Conservation (phyloP, 2,113 vertebrate species). For the Fulmarus glacialis region DNA sequence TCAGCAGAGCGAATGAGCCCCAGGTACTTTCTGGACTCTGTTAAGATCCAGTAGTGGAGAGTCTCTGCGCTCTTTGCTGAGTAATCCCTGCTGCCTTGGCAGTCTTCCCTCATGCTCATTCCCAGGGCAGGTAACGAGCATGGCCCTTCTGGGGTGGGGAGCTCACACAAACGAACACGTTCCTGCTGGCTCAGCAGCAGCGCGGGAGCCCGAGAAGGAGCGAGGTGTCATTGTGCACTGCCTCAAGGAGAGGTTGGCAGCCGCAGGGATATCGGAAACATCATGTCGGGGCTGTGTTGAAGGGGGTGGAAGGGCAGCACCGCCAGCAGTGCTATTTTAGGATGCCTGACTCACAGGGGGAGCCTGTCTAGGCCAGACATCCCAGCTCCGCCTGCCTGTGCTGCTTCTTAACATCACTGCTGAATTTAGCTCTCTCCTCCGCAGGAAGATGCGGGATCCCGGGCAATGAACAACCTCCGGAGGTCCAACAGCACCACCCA, state of each 20-base stretch:
- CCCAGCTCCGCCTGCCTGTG: neutral
- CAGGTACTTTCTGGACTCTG: neutral
- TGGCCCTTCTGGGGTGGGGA: neutral
- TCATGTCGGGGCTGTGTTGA: accelerated
- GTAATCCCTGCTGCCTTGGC: neutral
- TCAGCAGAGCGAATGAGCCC: neutral
- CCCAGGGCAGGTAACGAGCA: neutral
- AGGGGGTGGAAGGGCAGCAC: neutral
- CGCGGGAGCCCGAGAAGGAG: accelerated
- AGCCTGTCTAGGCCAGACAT: neutral
- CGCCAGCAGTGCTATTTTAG: neutral
- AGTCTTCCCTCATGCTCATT: neutral
- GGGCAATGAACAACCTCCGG: conserved; percentile 91
- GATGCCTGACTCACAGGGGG: neutral
- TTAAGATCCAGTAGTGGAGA: neutral
- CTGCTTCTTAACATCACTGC: accelerated
- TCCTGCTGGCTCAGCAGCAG: neutral
- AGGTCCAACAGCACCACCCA: conserved; percentile 92
- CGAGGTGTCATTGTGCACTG: neutral
- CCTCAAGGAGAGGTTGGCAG: neutral
- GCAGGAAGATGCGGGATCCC: conserved; percentile 77
- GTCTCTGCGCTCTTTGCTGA: neutral
- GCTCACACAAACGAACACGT: neutral
- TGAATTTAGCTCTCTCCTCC: neutral
- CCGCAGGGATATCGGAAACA: accelerated